Conservation (phyloP, 2,113 vertebrate species). For the Carassius auratus region DNA sequence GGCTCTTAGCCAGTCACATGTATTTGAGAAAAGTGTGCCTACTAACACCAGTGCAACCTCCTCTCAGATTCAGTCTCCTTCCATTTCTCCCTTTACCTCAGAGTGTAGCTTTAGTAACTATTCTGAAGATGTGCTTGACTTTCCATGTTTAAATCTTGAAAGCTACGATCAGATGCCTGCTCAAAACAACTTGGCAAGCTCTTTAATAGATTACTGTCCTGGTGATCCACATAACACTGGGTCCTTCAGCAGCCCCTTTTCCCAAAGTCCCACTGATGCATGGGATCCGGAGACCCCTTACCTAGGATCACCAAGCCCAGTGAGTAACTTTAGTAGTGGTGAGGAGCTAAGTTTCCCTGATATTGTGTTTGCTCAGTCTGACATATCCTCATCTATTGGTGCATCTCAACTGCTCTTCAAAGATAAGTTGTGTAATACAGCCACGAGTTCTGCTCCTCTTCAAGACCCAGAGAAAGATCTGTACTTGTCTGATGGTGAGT, state of each 20-base stretch:
- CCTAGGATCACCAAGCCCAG: slow-evolving; percentile 77
- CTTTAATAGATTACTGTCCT: slow-evolving; percentile 75
- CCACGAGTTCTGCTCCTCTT: slow-evolving; percentile 58
- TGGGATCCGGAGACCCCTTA: slow-evolving; percentile 78
- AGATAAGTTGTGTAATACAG: slow-evolving; percentile 63
- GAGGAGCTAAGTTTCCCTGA: slow-evolving; percentile 75
- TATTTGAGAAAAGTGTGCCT: slow-evolving; percentile 65
- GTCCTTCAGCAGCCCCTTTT: slow-evolving; percentile 78
- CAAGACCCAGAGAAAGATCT: slow-evolving; percentile 56
- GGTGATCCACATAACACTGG: slow-evolving; percentile 73
- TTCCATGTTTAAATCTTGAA: slow-evolving; percentile 79
- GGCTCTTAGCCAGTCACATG: slow-evolving; percentile 70
- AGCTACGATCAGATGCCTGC: slow-evolving; percentile 72
- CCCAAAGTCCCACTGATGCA: slow-evolving; percentile 75
- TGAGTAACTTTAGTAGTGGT: slow-evolving; percentile 72
- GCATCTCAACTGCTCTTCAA: slow-evolving; percentile 64
- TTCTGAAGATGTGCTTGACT: slow-evolving; percentile 77
- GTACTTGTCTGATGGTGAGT: slow-evolving; percentile 58
- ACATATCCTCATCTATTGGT: slow-evolving; percentile 63
- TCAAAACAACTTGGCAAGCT: slow-evolving; percentile 72
- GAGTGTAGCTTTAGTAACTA: slow-evolving; percentile 78
- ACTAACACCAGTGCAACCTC: slow-evolving; percentile 51
- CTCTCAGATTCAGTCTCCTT: slow-evolving; percentile 70
- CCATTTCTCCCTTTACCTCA: slow-evolving; percentile 65
- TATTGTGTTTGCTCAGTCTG: slow-evolving; percentile 69